phyloP scores from a whole-genome alignment of 1,140 invertebrate genomes.

The Diabrotica undecimpunctata region DNA sequence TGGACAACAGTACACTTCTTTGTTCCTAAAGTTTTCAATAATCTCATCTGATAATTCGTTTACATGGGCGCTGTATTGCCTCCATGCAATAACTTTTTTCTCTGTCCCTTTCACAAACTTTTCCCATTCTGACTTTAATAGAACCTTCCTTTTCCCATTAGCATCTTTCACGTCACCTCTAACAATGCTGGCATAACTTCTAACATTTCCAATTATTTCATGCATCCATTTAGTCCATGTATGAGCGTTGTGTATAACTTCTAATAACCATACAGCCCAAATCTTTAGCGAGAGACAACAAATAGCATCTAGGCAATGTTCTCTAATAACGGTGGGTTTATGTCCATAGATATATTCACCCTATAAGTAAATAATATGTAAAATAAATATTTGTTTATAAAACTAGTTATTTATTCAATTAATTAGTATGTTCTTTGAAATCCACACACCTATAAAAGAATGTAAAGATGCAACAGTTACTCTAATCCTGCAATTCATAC shows the following conservation, averaged over 20 bases:
- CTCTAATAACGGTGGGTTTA: conserved; percentile 32
- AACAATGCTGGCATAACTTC: conserved; percentile 31
- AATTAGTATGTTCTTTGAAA: too few relatives aligned
- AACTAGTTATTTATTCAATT: too few relatives aligned
- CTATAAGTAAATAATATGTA: not conserved
- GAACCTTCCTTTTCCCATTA: conserved; percentile 27
- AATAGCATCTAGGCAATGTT: conserved; percentile 35
- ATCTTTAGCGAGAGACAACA: conserved; percentile 40
- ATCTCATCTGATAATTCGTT: conserved; percentile 36
- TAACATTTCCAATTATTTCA: conserved; percentile 32
- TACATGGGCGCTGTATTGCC: conserved; percentile 39
- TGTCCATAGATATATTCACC: conserved; percentile 29
- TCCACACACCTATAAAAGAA: too few relatives aligned
- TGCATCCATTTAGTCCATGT: conserved; percentile 41
- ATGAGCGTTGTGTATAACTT: conserved; percentile 40
- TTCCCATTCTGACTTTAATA: conserved; percentile 38
- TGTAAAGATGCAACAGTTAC: too few relatives aligned
- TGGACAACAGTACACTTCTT: conserved; percentile 36
- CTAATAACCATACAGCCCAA: conserved; percentile 39
- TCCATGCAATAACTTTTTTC: conserved; percentile 36
- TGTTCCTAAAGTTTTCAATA: conserved; percentile 34
- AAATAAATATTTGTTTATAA: too few relatives aligned
- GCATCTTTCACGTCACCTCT: conserved; percentile 30
- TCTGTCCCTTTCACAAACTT: conserved; percentile 34
- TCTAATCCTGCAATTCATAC: too few relatives aligned